phyloP scores from a whole-genome alignment of 92 coral and sea anemone species.

The Plumapathes pennacea region DNA sequence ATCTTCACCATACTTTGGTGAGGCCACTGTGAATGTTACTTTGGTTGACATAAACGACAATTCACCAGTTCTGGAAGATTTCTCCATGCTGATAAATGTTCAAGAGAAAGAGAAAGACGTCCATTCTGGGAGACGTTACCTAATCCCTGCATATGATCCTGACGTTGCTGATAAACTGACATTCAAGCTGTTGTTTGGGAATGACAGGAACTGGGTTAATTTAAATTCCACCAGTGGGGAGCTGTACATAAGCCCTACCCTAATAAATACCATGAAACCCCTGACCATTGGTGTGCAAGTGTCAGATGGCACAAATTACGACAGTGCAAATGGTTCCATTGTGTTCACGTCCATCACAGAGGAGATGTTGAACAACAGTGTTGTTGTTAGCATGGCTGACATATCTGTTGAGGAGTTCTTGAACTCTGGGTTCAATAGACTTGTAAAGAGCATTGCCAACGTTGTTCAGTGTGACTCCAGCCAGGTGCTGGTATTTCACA shows the following conservation, averaged over 20 bases:
- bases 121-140: too few relatives aligned
- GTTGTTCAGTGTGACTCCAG: slow-evolving; percentile 47
- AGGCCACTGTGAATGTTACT: slow-evolving; percentile 54
- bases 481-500: slow-evolving; percentile 77
- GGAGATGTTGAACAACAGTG: slow-evolving; percentile 69
- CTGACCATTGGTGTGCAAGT: slow-evolving; percentile 63
- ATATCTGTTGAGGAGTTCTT: slow-evolving; percentile 65
- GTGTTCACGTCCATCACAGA: slow-evolving; percentile 77
- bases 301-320: slow-evolving; percentile 57
- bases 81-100: slow-evolving; percentile 84
- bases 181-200: slow-evolving; percentile 35
- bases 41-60: slow-evolving; percentile 85
- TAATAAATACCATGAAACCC: slow-evolving; percentile 56
- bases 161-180: slow-evolving; percentile 69
- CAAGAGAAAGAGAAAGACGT: slow-evolving; percentile 52
- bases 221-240: slow-evolving; percentile 72
- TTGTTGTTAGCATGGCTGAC: slow-evolving; percentile 68
- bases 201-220: slow-evolving; percentile 64
- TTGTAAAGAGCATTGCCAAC: slow-evolving; percentile 42
- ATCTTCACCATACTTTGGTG: slow-evolving; percentile 65
- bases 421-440: slow-evolving; percentile 51
- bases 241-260: slow-evolving; percentile 72
- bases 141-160: slow-evolving; percentile 94
- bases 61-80: slow-evolving; percentile 72
- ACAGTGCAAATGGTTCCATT: slow-evolving; percentile 64